Conservation (phyloP, 1,140 invertebrate genomes). For the Bombus huntii region DNA sequence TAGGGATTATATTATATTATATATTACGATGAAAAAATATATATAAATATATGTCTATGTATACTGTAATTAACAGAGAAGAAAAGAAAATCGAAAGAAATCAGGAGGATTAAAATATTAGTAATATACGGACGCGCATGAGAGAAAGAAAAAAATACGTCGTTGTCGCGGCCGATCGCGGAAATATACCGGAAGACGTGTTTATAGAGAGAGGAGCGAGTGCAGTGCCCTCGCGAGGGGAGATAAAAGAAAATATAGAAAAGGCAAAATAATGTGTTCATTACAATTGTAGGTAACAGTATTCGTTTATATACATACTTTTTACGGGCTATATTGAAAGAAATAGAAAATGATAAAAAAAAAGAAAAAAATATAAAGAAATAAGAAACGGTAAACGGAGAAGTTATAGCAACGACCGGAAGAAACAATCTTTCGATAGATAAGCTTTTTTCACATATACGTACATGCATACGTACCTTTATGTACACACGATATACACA, state of each 20-base stretch:
- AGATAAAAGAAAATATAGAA: background rate
- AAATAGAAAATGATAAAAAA: constrained; percentile 49
- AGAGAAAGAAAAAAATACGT: background rate
- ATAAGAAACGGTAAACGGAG: constrained; percentile 7
- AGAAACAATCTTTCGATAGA: constrained; percentile 9
- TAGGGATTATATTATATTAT: constrained; percentile 31
- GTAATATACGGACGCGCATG: background rate
- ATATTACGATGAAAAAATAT: constrained; percentile 11
- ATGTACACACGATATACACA: background rate
- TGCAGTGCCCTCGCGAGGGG: constrained; percentile 6
- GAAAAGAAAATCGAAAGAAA: constrained; percentile 1
- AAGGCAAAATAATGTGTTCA: constrained; percentile 76
- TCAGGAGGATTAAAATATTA: background rate
- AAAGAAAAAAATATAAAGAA: background rate
- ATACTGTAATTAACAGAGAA: constrained; percentile 25
- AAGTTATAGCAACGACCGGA: background rate
- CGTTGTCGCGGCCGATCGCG: constrained; percentile 20
- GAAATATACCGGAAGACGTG: constrained; percentile 25
- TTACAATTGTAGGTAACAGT: constrained; percentile 78
- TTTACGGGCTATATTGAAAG: constrained; percentile 56
- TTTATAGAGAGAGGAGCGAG: background rate
- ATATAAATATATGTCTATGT: constrained; percentile 17
- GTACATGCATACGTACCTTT: background rate
- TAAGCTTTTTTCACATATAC: constrained; percentile 2
- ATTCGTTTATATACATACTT: constrained; percentile 74